A percentile compares a stretch with the other conserved stretches of the same genome.
These are phyloP conservation scores for Zelostemma sp. DNA, from an alignment of 1,140 invertebrate species.

Conservation along the genomic window DNA sequence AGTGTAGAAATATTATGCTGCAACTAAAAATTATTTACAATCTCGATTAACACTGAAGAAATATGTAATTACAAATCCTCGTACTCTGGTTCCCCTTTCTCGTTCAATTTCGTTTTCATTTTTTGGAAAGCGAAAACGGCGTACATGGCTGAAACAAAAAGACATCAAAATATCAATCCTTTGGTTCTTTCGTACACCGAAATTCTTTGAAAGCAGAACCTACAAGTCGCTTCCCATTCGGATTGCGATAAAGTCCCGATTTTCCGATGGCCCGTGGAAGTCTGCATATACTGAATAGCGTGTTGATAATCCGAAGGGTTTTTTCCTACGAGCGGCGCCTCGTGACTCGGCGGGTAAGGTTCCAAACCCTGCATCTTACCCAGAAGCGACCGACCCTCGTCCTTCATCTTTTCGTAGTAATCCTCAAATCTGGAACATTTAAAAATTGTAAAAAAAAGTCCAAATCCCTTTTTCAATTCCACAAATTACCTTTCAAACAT, in stretches of 20 bases:
- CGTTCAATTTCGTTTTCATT: conserved; percentile 75
- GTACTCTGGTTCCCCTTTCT: conserved; percentile 73
- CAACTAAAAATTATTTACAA: not conserved
- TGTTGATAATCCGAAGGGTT: conserved; percentile 80
- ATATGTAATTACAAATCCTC: conserved; percentile 27
- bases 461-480: conserved; percentile 49
- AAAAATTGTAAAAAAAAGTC: conserved; percentile 12
- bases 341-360: conserved; percentile 70
- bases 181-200: too few relatives aligned
- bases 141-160: conserved; percentile 78
- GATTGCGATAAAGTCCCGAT: conserved; percentile 87
- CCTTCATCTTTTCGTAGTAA: conserved; percentile 79
- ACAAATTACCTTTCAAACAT: conserved; percentile 59
- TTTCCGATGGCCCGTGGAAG: conserved; percentile 61
- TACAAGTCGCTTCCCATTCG: conserved; percentile 95
- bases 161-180: too few relatives aligned
- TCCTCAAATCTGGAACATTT: conserved; percentile 81
- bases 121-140: conserved; percentile 89
- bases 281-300: conserved; percentile 75
- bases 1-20: too few relatives aligned
- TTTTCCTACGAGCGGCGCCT: conserved; percentile 72
- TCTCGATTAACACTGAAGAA: not conserved
- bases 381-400: conserved; percentile 69
- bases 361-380: conserved; percentile 79
- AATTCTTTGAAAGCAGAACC: too few relatives aligned